Evolutionary conservation across 2,797 vertebrate genomes (phyloP), one percentile per base, ranked within the genome.

Genomic region (Sciurus vulgaris): DNA sequence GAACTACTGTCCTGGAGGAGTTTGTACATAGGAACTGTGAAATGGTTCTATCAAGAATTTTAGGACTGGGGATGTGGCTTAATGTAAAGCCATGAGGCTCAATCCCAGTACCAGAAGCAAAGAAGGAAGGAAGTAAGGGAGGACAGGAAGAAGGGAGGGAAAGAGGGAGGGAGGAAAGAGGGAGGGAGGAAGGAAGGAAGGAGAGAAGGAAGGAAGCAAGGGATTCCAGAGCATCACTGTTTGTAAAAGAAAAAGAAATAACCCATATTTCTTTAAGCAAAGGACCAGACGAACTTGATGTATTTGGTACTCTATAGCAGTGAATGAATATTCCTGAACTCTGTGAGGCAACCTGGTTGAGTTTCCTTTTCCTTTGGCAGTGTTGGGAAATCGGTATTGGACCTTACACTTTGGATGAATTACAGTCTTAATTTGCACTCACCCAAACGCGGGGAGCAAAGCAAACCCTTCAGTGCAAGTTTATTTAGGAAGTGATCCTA

Each of bases 171-270:
- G 49, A 26, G 44, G 15, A n/a, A n/a, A n/a, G n/a, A n/a, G n/a
- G n/a, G 22, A 30, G 61, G 61, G 51, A 5, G 12, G 41, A 44
- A 51, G 49, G 14, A 15, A 51, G 51, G 51, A 17, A 51, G 51
- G 51, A 51, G 17, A 3, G 7, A 56, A 56, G 54, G 20, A 56
- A 56, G 54, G 38, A 65, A 81, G 59, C 14, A 33, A n/a, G 20
- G 33, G 44, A 61, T 74, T 87, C 79, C 63, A 28, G 24, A n/a
- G 72, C 86, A 84, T 35, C 5, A 10, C 14, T 33, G 2, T 89
- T 83, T 69, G 67, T 63, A 76, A 92, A 89, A 89, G 51, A 79
- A 56, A 89, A 95, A 65, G 63, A 65, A 59, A 86, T 70, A 87
- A 30, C 26, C 5, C 35, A n/a, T 35, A n/a, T 79, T 93, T 74